Evolutionary conservation across 2,888 invertebrate genomes (phyloP).

Genomic region (Drosophila antonietae): DNA sequence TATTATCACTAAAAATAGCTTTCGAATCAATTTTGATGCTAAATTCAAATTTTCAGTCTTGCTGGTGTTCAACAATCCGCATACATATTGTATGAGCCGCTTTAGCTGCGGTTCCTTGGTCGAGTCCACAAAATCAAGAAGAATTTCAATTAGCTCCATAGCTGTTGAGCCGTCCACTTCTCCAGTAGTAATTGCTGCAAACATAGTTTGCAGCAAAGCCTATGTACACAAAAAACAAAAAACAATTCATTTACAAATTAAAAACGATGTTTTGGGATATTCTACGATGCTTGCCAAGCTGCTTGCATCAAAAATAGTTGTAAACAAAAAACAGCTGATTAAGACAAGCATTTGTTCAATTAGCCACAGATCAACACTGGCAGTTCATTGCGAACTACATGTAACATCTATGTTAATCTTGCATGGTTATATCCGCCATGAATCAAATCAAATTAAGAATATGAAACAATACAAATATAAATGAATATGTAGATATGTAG

Average conservation of each 20-base stretch:
- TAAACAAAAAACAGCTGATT: constrained; percentile 10
- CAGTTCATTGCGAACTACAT: neutral
- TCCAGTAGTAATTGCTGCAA: neutral
- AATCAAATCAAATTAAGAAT: neutral
- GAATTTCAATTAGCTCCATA: constrained; percentile 6
- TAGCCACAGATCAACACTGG: too few relatives aligned
- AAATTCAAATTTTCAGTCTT: constrained; percentile 2
- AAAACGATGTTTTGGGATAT: neutral
- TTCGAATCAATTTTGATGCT: constrained; percentile 11
- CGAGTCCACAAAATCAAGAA: constrained; percentile 10
- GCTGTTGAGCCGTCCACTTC: too few relatives aligned
- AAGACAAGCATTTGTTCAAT: neutral
- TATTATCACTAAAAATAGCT: neutral
- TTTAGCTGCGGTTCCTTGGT: neutral
- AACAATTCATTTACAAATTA: neutral
- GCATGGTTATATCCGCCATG: neutral
- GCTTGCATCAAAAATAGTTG: neutral
- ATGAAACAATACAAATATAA: neutral
- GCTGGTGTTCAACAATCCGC: constrained; percentile 5
- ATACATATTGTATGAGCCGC: neutral
- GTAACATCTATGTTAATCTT: too few relatives aligned
- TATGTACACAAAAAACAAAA: neutral
- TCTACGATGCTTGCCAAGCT: neutral
- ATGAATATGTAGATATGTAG: neutral
- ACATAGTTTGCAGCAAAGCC: neutral